Evolutionary conservation across 2,888 invertebrate genomes (phyloP), one percentile per base, ranked within the genome.

Genomic region (Diarsia brunnea): DNA sequence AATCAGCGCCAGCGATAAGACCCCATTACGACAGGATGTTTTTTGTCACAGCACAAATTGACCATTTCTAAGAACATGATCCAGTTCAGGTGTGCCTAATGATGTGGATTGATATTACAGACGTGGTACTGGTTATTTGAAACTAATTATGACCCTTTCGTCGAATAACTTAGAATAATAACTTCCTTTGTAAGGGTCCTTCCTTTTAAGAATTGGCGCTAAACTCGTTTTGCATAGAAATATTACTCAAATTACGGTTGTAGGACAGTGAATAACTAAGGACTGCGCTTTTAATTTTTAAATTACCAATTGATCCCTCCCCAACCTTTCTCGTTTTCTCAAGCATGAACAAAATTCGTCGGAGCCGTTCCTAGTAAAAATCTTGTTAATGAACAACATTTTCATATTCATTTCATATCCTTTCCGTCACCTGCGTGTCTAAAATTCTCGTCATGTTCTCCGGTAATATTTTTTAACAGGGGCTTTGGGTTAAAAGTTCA

Each of bases 1-100:
- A 96, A 96, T 96, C 96, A 95, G 92, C 91, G 91, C 94, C 92
- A 93, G 93, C 94, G 95, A 95, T 95, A 95, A 94, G 91, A 92
- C 90, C 91, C 91, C 92, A 93, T 95, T 93, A 93, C 78, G 87
- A 73, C 87, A 89, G 91, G 89, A 89, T 86, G 87, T 91, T 95
- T 95, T 94, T 95, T 94, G 91, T 92, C 90, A 90, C 89, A 89
- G 73, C 84, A 89, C 87, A 92, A 93, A 93, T 91, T 93, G 91
- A 89, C 78, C 87, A 87, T 91, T 94, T 93, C 93, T 90, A 86
- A 92, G 94, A 94, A 94, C 78, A 87, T 85, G 87, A 88, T 88
- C 90, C 88, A 87, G 86, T 89, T 92, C 87, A 83, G 87, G 87
- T 88, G 83, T 82, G 49, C 55, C 55, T 78, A 87, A 89, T 89